phyloP scores from a whole-genome alignment of 2,888 invertebrate genomes.

The Patella pellucida region DNA sequence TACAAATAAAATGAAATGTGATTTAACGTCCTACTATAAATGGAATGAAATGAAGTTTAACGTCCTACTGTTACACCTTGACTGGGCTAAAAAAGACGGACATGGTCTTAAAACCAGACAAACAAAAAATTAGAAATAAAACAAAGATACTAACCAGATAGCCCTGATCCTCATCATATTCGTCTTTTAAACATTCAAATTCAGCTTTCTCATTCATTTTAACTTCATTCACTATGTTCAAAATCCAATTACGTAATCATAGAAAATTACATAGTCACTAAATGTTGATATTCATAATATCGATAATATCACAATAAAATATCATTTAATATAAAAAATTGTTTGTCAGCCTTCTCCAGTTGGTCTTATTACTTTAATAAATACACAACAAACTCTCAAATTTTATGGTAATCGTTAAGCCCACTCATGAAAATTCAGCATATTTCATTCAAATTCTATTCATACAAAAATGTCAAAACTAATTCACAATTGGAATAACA shows the following conservation, averaged over 20 bases:
- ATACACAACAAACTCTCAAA: too few species aligned
- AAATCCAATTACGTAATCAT: not conserved
- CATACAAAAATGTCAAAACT: too few species aligned
- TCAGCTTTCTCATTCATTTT: slow-evolving; percentile 7
- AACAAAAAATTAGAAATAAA: not conserved
- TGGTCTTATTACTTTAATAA: too few species aligned
- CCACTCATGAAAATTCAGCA: too few species aligned
- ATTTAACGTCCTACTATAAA: not conserved
- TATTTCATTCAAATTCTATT: too few species aligned
- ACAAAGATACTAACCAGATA: not conserved
- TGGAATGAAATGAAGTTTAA: not conserved
- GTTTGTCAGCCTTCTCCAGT: too few species aligned
- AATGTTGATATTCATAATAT: too few species aligned
- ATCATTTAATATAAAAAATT: too few species aligned
- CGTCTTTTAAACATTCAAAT: slow-evolving; percentile 3
- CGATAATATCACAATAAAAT: too few species aligned
- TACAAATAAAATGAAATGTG: not conserved
- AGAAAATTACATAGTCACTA: not conserved
- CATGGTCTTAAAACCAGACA: not conserved
- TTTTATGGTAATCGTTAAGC: too few species aligned
- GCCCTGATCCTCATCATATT: not conserved
- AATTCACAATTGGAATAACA: too few species aligned
- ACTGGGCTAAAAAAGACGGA: not conserved
- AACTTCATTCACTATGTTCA: not conserved
- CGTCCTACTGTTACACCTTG: not conserved